phyloP scores from a whole-genome alignment of 2,797 vertebrate genomes.

The Lepilemur ruficaudatus region DNA sequence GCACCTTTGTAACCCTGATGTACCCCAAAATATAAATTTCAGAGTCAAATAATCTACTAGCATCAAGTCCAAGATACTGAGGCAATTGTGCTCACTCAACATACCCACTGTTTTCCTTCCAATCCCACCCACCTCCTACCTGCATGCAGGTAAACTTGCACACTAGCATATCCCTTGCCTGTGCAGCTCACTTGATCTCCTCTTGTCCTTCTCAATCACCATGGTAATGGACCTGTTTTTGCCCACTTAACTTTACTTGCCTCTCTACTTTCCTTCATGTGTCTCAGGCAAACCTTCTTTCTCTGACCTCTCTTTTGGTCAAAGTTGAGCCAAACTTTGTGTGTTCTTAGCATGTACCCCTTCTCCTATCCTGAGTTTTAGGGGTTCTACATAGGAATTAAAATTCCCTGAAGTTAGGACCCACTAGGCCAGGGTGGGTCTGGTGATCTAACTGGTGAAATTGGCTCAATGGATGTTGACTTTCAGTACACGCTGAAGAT shows the following conservation, averaged over 20 bases:
- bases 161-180: not conserved
- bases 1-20: not conserved
- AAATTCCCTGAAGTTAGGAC: not conserved
- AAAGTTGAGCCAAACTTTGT: not conserved
- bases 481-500: not conserved
- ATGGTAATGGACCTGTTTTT: not conserved
- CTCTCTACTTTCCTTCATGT: not conserved
- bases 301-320: not conserved
- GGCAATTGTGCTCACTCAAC: not conserved
- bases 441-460: slow-evolving; percentile 33
- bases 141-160: not conserved
- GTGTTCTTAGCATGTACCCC: not conserved
- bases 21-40: not conserved
- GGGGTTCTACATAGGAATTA: not conserved
- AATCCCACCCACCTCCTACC: not conserved
- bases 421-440: not conserved
- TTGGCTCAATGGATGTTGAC: not conserved
- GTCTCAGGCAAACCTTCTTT: not conserved
- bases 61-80: not conserved
- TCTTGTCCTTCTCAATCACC: not conserved
- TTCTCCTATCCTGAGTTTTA: not conserved
- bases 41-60: not conserved
- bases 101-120: not conserved
- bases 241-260: not conserved
- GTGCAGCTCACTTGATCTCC: not conserved